Conservation (phyloP, 2,888 invertebrate genomes). For the Rotaria macrura region DNA sequence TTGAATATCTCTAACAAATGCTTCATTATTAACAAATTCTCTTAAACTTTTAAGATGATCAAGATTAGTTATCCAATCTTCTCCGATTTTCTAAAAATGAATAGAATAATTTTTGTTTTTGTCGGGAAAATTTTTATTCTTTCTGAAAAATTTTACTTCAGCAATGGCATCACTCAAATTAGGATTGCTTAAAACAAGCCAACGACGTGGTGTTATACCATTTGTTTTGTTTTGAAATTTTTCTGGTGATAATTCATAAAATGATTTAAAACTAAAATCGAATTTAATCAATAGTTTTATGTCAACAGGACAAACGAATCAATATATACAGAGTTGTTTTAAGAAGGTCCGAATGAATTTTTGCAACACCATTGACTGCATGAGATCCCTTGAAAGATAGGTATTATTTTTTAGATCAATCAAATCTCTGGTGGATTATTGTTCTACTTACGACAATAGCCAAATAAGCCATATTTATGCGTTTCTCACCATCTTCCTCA, state of each 20-base stretch:
- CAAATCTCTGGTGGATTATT: too few species aligned
- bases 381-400: background rate
- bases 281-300: background rate
- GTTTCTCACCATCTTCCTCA: conserved; percentile 86
- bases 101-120: too few species aligned
- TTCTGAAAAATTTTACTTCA: conserved; percentile 52
- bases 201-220: conserved; percentile 89
- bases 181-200: conserved; percentile 93
- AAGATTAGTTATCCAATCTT: conserved; percentile 83
- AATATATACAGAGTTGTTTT: conserved; percentile 61
- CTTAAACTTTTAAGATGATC: conserved; percentile 72
- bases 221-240: conserved; percentile 99
- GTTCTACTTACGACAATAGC: conserved; percentile 71
- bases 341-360: conserved; percentile 89
- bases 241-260: conserved; percentile 82
- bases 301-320: background rate
- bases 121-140: too few species aligned
- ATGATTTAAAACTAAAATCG: conserved; percentile 63
- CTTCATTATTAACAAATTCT: conserved; percentile 71
- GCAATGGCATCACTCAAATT: conserved; percentile 84
- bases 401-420: too few species aligned
- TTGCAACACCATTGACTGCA: conserved; percentile 90
- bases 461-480: conserved; percentile 94
- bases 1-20: conserved; percentile 76
- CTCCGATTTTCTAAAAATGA: conserved; percentile 63